Conservation (phyloP, 2,888 invertebrate genomes). For the Elgonia sp. region DNA sequence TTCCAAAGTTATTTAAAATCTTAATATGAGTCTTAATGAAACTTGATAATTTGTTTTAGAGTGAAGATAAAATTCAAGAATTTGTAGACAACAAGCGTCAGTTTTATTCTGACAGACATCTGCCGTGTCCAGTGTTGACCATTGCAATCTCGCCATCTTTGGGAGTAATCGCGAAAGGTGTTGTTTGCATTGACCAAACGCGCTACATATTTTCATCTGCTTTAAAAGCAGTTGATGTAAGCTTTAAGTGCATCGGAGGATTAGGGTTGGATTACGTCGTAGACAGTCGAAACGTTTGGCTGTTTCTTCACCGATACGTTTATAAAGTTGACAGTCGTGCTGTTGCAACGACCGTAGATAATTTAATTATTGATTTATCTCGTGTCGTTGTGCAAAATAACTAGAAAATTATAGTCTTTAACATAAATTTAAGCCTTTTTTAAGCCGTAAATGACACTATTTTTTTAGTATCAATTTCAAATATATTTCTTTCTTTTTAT, state of each 20-base stretch:
- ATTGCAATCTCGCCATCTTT: neutral
- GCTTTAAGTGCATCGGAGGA: constrained; percentile 2
- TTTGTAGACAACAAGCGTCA: constrained; percentile 4
- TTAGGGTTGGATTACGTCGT: constrained; percentile 12
- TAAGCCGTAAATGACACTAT: too few relatives aligned
- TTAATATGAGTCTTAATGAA: too few relatives aligned
- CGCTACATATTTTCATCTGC: constrained; percentile 3
- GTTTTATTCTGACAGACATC: constrained; percentile 27
- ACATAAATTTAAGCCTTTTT: too few relatives aligned
- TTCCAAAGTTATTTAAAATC: too few relatives aligned
- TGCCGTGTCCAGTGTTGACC: constrained; percentile 15
- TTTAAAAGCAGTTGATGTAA: constrained; percentile 4
- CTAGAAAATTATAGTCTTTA: neutral
- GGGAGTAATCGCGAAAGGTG: neutral
- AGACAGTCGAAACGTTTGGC: constrained; percentile 32
- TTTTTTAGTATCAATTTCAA: too few relatives aligned
- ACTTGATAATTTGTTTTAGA: neutral
- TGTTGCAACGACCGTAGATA: neutral
- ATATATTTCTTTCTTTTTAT: too few relatives aligned
- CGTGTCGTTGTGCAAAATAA: neutral
- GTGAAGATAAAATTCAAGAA: constrained; percentile 2
- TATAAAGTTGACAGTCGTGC: neutral
- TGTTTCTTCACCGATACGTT: constrained; percentile 26
- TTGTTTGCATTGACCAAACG: constrained; percentile 1
- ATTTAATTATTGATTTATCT: neutral